A percentile compares a stretch with the other conserved stretches of the same genome.
Evolutionary conservation across 92 coral and sea anemone genomes (phyloP).

Genomic region (Palythoa grandiflora): DNA sequence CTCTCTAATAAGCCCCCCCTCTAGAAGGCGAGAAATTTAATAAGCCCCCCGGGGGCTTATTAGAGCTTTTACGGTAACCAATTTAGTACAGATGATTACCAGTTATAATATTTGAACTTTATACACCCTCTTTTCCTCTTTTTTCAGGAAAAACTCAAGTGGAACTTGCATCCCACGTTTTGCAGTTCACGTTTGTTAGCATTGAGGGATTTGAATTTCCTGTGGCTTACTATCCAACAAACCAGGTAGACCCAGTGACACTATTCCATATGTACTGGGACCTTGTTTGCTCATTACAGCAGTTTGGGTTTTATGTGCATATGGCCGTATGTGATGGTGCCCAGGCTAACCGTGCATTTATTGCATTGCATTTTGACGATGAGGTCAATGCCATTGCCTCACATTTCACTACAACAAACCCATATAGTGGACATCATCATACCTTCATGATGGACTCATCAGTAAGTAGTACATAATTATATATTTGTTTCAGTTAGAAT

Average conservation of each 20-base stretch:
- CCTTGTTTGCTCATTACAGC: slow-evolving; percentile 37
- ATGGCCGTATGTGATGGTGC: slow-evolving; percentile 72
- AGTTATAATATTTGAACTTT: no score
- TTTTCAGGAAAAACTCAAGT: slow-evolving; percentile 33
- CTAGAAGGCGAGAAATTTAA: no score
- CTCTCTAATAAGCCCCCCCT: no score
- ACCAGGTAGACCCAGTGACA: slow-evolving; percentile 53
- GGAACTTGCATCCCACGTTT: slow-evolving; percentile 51
- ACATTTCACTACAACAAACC: slow-evolving; percentile 56
- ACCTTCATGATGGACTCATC: slow-evolving; percentile 64
- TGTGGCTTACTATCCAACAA: slow-evolving; percentile 55
- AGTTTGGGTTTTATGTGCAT: slow-evolving; percentile 43
- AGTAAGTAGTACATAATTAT: slow-evolving; percentile 12
- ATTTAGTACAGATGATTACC: no score
- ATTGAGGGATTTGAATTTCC: slow-evolving; percentile 59
- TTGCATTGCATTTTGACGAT: slow-evolving; percentile 55
- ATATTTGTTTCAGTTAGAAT: no score
- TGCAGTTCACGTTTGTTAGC: slow-evolving; percentile 67
- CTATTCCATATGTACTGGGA: slow-evolving; percentile 66
- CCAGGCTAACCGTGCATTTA: slow-evolving; percentile 61
- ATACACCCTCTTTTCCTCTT: not conserved
- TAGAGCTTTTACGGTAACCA: no score
- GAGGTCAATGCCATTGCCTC: slow-evolving; percentile 29
- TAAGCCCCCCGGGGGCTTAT: no score
- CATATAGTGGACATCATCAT: slow-evolving; percentile 50